Conservation (phyloP, 2,113 vertebrate genomes). For the Ammodytes marinus region DNA sequence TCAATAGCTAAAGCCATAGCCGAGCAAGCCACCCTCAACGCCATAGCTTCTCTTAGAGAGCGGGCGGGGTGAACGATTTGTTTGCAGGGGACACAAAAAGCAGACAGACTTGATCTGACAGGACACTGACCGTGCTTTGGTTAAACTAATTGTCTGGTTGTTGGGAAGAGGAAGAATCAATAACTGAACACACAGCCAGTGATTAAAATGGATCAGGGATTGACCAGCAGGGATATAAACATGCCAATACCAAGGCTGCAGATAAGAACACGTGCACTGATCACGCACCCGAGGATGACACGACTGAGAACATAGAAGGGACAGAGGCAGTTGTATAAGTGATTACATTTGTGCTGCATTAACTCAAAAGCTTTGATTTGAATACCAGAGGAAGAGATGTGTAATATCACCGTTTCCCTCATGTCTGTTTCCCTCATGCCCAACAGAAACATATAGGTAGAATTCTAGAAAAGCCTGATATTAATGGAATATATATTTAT, state of each 20-base stretch:
- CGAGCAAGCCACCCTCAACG: slow-evolving; percentile 7
- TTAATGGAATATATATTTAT: not conserved
- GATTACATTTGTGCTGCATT: not conserved
- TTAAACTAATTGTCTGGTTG: slow-evolving; percentile 60
- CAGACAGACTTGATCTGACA: slow-evolving; percentile 40
- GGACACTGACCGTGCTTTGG: slow-evolving; percentile 26
- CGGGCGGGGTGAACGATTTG: slow-evolving; percentile 22
- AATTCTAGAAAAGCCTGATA: not conserved
- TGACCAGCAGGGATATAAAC: slow-evolving; percentile 12
- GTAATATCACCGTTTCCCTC: not conserved
- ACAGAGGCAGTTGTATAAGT: not conserved
- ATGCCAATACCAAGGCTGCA: not conserved
- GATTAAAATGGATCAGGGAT: slow-evolving; percentile 57
- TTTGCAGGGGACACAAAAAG: slow-evolving; percentile 44
- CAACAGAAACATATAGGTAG: not conserved
- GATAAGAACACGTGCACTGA: slow-evolving; percentile 12
- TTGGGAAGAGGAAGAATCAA: slow-evolving; percentile 49
- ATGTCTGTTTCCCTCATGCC: not conserved
- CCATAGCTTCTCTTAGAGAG: slow-evolving; percentile 32
- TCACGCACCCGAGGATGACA: not conserved
- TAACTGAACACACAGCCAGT: slow-evolving; percentile 43
- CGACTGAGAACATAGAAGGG: not conserved
- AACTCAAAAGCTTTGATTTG: not conserved
- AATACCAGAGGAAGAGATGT: not conserved
- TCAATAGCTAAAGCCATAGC: slow-evolving; percentile 46